Evolutionary conservation across 2,888 invertebrate genomes (phyloP).

Genomic region (Mimumesa dahlbomi): DNA sequence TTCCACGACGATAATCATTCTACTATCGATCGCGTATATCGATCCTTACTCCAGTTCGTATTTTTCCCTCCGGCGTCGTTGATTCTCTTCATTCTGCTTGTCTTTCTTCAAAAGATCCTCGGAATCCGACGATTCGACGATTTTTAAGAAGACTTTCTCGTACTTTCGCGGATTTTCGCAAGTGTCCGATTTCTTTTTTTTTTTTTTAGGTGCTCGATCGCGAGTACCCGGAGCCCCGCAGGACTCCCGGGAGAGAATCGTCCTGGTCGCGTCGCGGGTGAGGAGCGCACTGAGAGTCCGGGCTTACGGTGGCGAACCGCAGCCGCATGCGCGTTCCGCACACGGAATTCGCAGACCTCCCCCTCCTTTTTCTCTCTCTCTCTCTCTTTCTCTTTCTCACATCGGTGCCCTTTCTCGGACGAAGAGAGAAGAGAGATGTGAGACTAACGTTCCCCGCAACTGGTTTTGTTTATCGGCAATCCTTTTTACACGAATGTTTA

Average conservation of each 20-base stretch:
- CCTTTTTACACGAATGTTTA: too few species aligned
- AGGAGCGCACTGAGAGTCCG: conserved; percentile 77
- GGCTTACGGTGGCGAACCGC: conserved; percentile 67
- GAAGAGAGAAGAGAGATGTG: too few species aligned
- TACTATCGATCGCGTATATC: too few species aligned
- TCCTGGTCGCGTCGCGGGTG: conserved; percentile 70
- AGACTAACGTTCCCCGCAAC: too few species aligned
- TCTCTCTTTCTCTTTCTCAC: conserved; percentile 4
- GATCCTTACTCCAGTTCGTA: background rate
- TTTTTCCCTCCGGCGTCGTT: background rate
- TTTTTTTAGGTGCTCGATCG: too few species aligned
- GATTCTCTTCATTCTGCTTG: background rate
- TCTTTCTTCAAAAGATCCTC: background rate
- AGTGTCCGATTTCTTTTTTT: too few species aligned
- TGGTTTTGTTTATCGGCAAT: too few species aligned
- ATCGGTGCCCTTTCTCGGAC: too few species aligned
- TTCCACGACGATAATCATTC: too few species aligned
- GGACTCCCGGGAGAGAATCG: conserved; percentile 54
- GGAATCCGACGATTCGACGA: background rate
- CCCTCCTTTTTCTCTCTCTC: background rate
- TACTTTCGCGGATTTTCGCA: background rate
- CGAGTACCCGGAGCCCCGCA: conserved; percentile 39
- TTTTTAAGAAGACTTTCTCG: background rate
- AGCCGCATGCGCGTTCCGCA: conserved; percentile 69
- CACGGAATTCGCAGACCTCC: conserved; percentile 25